Conservation (phyloP, 1,140 invertebrate genomes). For the Drosophila erecta region DNA sequence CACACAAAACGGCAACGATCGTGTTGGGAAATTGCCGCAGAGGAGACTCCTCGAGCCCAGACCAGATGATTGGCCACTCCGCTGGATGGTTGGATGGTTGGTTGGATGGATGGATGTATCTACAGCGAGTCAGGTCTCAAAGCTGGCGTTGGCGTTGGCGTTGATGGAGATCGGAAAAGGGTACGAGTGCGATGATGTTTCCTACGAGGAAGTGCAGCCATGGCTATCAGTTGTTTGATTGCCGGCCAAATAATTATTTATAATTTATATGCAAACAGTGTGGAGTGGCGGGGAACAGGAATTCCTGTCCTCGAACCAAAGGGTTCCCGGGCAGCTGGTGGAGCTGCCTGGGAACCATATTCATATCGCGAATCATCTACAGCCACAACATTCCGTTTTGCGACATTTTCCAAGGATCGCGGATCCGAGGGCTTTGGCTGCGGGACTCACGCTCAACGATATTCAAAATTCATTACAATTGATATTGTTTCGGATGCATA, state of each 20-base stretch:
- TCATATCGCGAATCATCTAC: slow-evolving; percentile 80
- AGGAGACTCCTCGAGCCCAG: slow-evolving; percentile 6
- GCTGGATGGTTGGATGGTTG: slow-evolving; percentile 39
- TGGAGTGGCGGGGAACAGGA: background rate
- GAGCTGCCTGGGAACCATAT: slow-evolving; percentile 76
- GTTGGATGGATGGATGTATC: slow-evolving; percentile 15
- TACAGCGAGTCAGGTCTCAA: slow-evolving; percentile 1
- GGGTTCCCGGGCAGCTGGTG: slow-evolving; percentile 39
- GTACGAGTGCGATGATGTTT: slow-evolving; percentile 13
- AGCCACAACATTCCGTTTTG: slow-evolving; percentile 74
- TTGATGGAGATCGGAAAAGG: slow-evolving; percentile 39
- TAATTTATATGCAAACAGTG: slow-evolving; percentile 60
- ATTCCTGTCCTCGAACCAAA: slow-evolving; percentile 13
- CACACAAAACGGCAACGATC: slow-evolving; percentile 74
- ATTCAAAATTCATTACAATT: slow-evolving; percentile 85
- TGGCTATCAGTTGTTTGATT: slow-evolving; percentile 58
- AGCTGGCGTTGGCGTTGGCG: slow-evolving; percentile 51
- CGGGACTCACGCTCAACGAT: slow-evolving; percentile 75
- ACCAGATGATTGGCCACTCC: slow-evolving; percentile 68
- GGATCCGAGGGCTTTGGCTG: slow-evolving; percentile 16
- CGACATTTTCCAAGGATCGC: slow-evolving; percentile 62
- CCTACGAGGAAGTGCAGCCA: slow-evolving; percentile 67
- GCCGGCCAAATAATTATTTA: slow-evolving; percentile 76
- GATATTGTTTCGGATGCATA: slow-evolving; percentile 84
- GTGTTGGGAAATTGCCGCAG: slow-evolving; percentile 73